Conservation (phyloP, 2,797 vertebrate genomes). For the Aldrovandia affinis region DNA sequence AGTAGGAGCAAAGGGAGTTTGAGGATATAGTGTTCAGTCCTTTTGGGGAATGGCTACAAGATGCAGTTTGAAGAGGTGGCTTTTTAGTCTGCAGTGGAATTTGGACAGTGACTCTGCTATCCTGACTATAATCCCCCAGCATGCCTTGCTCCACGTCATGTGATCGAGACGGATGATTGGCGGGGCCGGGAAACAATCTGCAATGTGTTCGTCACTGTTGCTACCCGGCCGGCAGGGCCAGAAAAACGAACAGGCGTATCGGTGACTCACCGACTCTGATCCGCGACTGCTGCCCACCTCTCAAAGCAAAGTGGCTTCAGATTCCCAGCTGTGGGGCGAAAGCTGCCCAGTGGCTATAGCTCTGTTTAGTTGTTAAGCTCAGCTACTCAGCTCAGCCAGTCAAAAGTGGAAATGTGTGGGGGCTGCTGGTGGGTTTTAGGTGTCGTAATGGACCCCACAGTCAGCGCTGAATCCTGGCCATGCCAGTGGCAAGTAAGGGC, state of each 20-base stretch:
- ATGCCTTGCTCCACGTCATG: background rate
- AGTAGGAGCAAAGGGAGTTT: no score
- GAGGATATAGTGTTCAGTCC: no score
- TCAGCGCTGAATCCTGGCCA: no score
- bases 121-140: no score
- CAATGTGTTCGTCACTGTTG: conserved; percentile 14
- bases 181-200: background rate
- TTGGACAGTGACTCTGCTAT: no score
- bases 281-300: background rate
- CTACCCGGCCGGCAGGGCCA: background rate
- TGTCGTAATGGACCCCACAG: no score
- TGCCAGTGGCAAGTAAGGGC: no score
- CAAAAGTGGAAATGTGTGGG: background rate
- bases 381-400: background rate
- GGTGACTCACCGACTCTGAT: conserved; percentile 1
- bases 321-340: conserved; percentile 2
- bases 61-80: no score
- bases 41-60: no score
- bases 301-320: background rate
- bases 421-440: background rate
- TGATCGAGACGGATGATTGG: background rate
- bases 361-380: background rate
- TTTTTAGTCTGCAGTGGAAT: no score
- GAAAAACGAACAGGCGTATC: background rate
- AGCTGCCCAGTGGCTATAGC: background rate